Percentiles rank a stretch among this genome's conserved stretches.
These are phyloP conservation scores for Cephonodes hylas DNA, from an alignment of 2,888 invertebrate genomes.

Conservation along the genomic window DNA sequence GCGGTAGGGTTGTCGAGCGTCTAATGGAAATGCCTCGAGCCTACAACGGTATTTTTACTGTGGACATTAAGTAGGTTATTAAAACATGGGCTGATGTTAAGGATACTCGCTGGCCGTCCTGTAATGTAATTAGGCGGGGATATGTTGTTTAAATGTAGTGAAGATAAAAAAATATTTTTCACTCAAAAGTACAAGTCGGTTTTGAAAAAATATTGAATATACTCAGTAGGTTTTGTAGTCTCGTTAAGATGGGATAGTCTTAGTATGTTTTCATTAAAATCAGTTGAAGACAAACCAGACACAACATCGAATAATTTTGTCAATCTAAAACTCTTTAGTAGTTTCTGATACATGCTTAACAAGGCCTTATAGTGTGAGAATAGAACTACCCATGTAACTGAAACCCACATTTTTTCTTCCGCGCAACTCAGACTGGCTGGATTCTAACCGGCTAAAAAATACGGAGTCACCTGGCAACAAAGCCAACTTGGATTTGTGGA, in stretches of 20 bases:
- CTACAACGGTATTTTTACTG: constrained; percentile 29
- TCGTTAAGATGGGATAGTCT: background rate
- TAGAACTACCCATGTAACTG: too few species aligned
- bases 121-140: constrained; percentile 5
- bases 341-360: too few species aligned
- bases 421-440: too few species aligned
- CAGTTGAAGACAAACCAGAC: too few species aligned
- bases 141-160: background rate
- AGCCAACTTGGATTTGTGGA: too few species aligned
- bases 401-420: too few species aligned
- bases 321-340: too few species aligned
- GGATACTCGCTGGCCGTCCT: constrained; percentile 1
- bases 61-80: constrained; percentile 28
- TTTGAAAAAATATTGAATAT: background rate
- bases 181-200: background rate
- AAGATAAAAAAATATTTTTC: background rate
- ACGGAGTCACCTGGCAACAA: too few species aligned
- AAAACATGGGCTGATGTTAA: constrained; percentile 24
- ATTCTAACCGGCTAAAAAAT: background rate
- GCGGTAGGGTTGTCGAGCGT: constrained; percentile 63
- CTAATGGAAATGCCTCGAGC: constrained; percentile 42
- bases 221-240: background rate
- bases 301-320: too few species aligned
- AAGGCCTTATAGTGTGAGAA: too few species aligned
- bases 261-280: background rate